Percentiles rank a stretch among this genome's conserved stretches.
Conservation (phyloP, 2,797 vertebrate species). For the Manis pentadactyla region DNA sequence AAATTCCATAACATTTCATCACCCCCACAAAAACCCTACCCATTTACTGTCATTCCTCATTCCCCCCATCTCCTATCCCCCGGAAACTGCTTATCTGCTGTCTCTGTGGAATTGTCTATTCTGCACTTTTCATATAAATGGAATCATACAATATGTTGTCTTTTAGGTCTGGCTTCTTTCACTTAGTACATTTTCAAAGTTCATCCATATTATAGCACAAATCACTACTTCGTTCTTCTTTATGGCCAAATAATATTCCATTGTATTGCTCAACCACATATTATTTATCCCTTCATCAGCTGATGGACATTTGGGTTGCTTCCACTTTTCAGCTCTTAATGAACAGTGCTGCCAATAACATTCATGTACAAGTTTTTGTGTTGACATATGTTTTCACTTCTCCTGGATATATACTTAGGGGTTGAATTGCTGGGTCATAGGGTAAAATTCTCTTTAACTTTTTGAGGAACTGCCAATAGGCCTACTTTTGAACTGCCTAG, state of each 20-base stretch:
- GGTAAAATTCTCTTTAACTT: not conserved
- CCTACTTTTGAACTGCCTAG: not conserved
- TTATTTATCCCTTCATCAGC: not conserved
- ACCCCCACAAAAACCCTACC: not conserved
- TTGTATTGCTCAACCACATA: not conserved
- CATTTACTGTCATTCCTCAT: not conserved
- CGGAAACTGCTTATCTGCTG: not conserved
- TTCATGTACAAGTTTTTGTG: not conserved
- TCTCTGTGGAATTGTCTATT: not conserved
- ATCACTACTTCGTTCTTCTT: not conserved
- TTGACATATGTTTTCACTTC: not conserved
- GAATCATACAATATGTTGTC: not conserved
- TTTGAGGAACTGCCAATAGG: not conserved
- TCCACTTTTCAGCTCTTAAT: not conserved
- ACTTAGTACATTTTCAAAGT: not conserved
- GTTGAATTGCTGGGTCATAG: not conserved
- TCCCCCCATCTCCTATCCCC: not conserved
- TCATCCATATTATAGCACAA: not conserved
- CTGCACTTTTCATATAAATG: not conserved
- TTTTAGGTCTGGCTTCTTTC: not conserved
- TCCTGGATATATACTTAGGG: not conserved
- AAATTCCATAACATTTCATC: not conserved
- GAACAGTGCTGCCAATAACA: not conserved
- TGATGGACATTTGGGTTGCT: not conserved
- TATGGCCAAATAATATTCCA: constrained; percentile 17